A percentile compares a stretch with the other conserved stretches of the same genome.
Conservation (phyloP, 1,140 invertebrate genomes). For the Aricia agestis region DNA sequence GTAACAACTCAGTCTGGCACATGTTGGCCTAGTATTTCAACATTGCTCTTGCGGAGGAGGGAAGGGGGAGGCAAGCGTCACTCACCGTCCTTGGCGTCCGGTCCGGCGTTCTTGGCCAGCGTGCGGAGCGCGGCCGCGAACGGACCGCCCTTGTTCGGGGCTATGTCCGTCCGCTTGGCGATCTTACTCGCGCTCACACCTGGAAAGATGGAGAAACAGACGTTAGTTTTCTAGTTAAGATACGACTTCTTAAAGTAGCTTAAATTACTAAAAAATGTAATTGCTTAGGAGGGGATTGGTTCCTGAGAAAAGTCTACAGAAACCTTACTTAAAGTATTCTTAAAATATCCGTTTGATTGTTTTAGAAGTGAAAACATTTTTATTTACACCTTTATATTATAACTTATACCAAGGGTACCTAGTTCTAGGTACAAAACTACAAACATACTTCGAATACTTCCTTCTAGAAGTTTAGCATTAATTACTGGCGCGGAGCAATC, state of each 20-base stretch:
- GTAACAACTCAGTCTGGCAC: too few relatives aligned
- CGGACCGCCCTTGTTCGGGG: slow-evolving; percentile 67
- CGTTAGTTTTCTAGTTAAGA: not conserved
- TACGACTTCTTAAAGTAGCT: too few relatives aligned
- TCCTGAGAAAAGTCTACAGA: too few relatives aligned
- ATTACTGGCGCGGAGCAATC: not conserved
- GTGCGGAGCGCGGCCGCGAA: slow-evolving; percentile 83
- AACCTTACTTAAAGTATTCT: too few relatives aligned
- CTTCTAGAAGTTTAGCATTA: not conserved
- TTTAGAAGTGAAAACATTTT: too few relatives aligned
- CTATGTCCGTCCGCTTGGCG: slow-evolving; percentile 62
- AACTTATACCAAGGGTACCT: too few relatives aligned
- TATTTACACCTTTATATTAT: too few relatives aligned
- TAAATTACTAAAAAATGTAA: too few relatives aligned
- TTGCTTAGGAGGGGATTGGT: too few relatives aligned
- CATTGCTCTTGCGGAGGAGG: slow-evolving; percentile 13
- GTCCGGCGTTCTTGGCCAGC: slow-evolving; percentile 82
- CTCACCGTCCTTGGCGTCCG: slow-evolving; percentile 68
- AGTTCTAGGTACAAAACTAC: too few relatives aligned
- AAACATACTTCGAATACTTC: too few relatives aligned
- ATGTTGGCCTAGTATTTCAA: not conserved
- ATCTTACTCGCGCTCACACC: slow-evolving; percentile 67
- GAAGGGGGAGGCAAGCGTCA: slow-evolving; percentile 31
- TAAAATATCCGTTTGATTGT: too few relatives aligned
- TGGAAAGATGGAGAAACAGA: slow-evolving; percentile 41